Evolutionary conservation across 2,113 vertebrate genomes (phyloP).

Genomic region (Salvelinus namaycush): DNA sequence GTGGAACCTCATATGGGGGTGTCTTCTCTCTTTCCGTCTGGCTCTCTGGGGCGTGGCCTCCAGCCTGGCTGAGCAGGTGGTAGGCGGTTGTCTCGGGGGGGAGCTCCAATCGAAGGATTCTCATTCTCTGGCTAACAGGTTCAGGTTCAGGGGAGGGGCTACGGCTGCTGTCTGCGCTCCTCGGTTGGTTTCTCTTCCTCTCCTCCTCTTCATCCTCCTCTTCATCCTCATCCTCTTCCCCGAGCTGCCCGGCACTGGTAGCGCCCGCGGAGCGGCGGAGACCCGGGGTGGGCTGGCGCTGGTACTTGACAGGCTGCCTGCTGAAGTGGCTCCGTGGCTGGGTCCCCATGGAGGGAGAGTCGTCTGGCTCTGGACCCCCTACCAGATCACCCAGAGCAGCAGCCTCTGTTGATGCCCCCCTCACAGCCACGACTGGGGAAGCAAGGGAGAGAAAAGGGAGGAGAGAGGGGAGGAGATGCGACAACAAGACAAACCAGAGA

Average conservation of each 20-base stretch:
- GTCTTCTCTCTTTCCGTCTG: conserved; percentile 21
- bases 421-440: conserved; percentile 73
- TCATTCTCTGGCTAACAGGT: conserved; percentile 5
- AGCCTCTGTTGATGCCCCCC: conserved; percentile 61
- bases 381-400: conserved; percentile 28
- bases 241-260: conserved; percentile 33
- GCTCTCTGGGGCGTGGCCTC: conserved; percentile 7
- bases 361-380: conserved; percentile 21
- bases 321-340: conserved; percentile 77
- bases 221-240: background rate
- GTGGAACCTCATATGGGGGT: conserved; percentile 51
- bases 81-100: conserved; percentile 58
- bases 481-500: background rate
- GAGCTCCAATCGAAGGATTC: conserved; percentile 50
- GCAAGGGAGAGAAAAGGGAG: background rate
- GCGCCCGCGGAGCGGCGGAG: conserved; percentile 49
- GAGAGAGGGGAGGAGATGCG: conserved; percentile 23
- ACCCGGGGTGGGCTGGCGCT: conserved; percentile 58
- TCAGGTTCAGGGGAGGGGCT: conserved; percentile 67
- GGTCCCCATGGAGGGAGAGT: conserved; percentile 25
- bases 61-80: conserved; percentile 53
- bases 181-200: conserved; percentile 24
- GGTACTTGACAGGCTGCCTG: conserved; percentile 81
- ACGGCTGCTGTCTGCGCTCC: conserved; percentile 56
- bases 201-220: background rate